Base-by-base conservation (phyloP, 2,888 invertebrate genomes). In the Temnothorax ravouxi region DNA sequence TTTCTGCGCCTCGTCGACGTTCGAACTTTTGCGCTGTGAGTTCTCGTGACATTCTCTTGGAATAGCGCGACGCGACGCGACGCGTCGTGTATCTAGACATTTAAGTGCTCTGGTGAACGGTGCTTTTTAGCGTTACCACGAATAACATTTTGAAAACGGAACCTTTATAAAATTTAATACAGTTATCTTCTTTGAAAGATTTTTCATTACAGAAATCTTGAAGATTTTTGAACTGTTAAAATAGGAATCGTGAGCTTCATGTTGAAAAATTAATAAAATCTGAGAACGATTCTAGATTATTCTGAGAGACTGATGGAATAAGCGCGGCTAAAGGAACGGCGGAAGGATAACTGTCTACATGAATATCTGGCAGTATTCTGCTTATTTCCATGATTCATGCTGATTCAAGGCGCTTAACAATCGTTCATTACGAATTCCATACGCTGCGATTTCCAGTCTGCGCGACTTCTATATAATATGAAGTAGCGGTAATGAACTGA, bases 401-500 rank as follows among this genome's bases (percentile, higher is more conserved):
- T 61, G 74, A 75, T 75, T 61, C 44, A 9, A 54, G 52, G 9
- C 29, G 29, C 44, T 44, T 29, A 29, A 77, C 29, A 77, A 67
- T 77, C 15, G 54, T 77, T 77, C 54, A 77, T 77, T 77, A 67
- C 9, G n/a, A 56, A 77, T 77, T 67, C 69, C 44, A n/a, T 54
- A 29, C 4, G 29, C 29, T 29, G 54, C 41, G 54, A 54, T 44
- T 44, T 77, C 77, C 86, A 87, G 84, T 83, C 82, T 87, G 29
- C 62, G 77, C 34, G 62, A 77, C 84, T 81, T 84, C 86, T 81
- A 83, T 84, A 89, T 29, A 29, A 29, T 92, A 88, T 91, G 88
- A 91, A 92, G 92, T 92, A 91, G 92, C 92, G 91, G 92, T 93
- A 94, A 94, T 93, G 93, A 93, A 93, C 92, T 88, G 90, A 91